These are phyloP conservation scores for Philereme transversata DNA, from an alignment of 2,888 invertebrate genomes.

Conservation along the genomic window DNA sequence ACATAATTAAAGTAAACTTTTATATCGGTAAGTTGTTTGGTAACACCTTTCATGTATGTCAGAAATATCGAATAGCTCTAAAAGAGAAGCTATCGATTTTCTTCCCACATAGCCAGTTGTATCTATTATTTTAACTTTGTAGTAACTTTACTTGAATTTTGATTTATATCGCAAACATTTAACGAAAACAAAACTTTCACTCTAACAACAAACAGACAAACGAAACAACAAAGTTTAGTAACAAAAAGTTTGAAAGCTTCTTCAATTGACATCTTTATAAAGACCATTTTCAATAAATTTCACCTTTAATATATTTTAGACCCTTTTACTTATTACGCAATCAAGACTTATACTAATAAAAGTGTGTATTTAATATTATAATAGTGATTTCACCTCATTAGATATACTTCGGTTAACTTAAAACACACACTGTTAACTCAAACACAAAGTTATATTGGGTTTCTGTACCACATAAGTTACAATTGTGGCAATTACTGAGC, in stretches of 20 bases:
- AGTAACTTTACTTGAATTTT: slow-evolving; percentile 43
- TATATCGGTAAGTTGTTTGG: too few species aligned
- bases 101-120: too few species aligned
- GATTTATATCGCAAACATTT: slow-evolving; percentile 54
- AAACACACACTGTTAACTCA: not conserved
- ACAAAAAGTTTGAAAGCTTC: slow-evolving; percentile 46
- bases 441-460: slow-evolving; percentile 29
- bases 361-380: too few species aligned
- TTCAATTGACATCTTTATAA: slow-evolving; percentile 45
- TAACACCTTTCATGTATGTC: too few species aligned
- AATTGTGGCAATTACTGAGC: slow-evolving; percentile 26
- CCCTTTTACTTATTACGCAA: not conserved
- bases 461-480: slow-evolving; percentile 11
- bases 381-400: slow-evolving; percentile 18
- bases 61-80: too few species aligned
- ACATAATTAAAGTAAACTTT: too few species aligned
- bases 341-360: not conserved
- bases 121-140: slow-evolving; percentile 7
- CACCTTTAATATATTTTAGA: not conserved
- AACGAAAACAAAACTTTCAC: slow-evolving; percentile 50
- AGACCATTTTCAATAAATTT: slow-evolving; percentile 30
- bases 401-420: slow-evolving; percentile 5
- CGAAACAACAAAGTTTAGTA: slow-evolving; percentile 45
- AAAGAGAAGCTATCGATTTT: too few species aligned
- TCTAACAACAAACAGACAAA: slow-evolving; percentile 47